Conservation (phyloP, 2,888 invertebrate genomes). For the Phyllotreta cruciferae region DNA sequence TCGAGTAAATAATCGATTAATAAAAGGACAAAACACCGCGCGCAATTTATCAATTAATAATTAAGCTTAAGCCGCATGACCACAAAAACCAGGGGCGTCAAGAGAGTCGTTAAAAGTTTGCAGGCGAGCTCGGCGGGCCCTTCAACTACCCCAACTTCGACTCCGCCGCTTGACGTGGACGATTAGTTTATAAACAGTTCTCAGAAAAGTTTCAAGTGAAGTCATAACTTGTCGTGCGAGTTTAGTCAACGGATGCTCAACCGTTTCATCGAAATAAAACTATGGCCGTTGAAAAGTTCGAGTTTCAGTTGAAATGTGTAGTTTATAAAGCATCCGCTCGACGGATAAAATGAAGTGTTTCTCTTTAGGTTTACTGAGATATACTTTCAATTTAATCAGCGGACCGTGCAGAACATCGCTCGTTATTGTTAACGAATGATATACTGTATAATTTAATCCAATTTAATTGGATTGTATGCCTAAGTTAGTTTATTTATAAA, state of each 20-base stretch:
- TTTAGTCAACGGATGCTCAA: slow-evolving; percentile 10
- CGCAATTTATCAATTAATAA: slow-evolving; percentile 16
- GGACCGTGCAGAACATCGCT: too few relatives aligned
- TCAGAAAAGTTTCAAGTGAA: slow-evolving; percentile 16
- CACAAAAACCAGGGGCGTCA: slow-evolving; percentile 14
- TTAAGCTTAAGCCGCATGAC: slow-evolving; percentile 7
- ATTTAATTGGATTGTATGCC: too few relatives aligned
- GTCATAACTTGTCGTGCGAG: background rate
- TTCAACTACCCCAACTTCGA: slow-evolving; percentile 10
- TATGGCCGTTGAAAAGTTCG: slow-evolving; percentile 9
- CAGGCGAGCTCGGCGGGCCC: slow-evolving; percentile 5
- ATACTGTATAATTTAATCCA: too few relatives aligned
- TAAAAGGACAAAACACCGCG: too few relatives aligned
- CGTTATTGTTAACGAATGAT: too few relatives aligned
- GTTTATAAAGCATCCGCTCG: too few relatives aligned
- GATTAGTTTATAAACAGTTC: slow-evolving; percentile 20
- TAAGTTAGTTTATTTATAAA: too few relatives aligned
- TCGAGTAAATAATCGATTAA: too few relatives aligned
- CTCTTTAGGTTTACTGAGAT: too few relatives aligned
- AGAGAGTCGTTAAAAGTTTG: slow-evolving; percentile 19
- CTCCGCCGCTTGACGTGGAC: slow-evolving; percentile 19
- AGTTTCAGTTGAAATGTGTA: slow-evolving; percentile 3
- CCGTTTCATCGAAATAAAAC: slow-evolving; percentile 10
- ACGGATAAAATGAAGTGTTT: too few relatives aligned
- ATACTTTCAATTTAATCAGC: too few relatives aligned